Base-by-base conservation (phyloP, 2,888 invertebrate genomes). In the Agrochola circellaris region DNA sequence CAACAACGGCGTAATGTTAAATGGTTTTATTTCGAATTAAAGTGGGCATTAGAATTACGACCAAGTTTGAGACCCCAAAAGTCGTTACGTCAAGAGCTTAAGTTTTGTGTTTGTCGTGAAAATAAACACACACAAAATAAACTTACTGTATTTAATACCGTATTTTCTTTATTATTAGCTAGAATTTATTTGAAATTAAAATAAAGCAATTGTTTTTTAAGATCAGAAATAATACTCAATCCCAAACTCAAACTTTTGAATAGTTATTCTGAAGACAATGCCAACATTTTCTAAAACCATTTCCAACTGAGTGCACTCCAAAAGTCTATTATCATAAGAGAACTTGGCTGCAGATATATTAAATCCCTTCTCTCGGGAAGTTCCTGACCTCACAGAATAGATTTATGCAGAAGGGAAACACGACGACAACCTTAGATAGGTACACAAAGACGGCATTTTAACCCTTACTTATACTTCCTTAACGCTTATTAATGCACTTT, bases 281-380 rank as follows among this genome's bases (percentile, higher is more conserved):
- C 85, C 73, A 79, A 79, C 80, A 77, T 78, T 89, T 89, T 82
- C 85, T 81, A 87, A 87, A 87, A 87, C 83, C 76, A 73, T 79
- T 85, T 85, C 71, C 80, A 82, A 77, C 80, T 68, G 81, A 89
- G 88, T 89, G 89, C 88, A 85, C 87, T 89, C 79, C 77, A 81
- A 82, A 87, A 87, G 80, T 85, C 85, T 83, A 90, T 90, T 85
- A 86, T 84, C 85, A 83, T 88, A 90, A 86, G 89, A 89, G 84
- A 90, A 88, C 86, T 85, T 83, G 79, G 79, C 80, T 87, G 84
- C 86, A 85, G 85, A 87, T 88, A 86, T 84, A 89, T 91, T 86
- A 81, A 87, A 90, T 87, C 82, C 84, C 71, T 81, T 86, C 87
- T 81, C 77, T 69, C 73, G 64, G 77, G 76, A 86, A 87, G 77